phyloP scores from a whole-genome alignment of 2,888 invertebrate species.

The Cryptus armator region DNA sequence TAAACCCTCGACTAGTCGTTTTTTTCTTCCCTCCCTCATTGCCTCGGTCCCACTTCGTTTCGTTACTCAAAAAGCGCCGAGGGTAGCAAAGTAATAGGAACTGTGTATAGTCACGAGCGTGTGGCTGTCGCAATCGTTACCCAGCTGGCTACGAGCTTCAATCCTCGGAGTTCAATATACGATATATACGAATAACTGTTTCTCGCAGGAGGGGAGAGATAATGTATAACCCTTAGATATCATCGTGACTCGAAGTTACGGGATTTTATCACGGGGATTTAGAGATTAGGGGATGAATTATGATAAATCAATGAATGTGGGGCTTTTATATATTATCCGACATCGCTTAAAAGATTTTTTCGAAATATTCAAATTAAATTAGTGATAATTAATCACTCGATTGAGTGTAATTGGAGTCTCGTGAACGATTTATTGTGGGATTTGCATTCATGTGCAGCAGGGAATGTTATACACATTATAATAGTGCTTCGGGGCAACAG shows the following conservation, averaged over 20 bases:
- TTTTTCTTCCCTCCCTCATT: conserved; percentile 61
- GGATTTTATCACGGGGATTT: not conserved
- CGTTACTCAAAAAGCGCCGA: conserved; percentile 56
- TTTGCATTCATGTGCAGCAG: not conserved
- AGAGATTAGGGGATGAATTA: not conserved
- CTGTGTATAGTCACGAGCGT: conserved; percentile 6
- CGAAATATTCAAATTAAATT: not conserved
- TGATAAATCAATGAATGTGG: not conserved
- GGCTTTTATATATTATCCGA: not conserved
- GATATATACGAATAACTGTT: conserved; percentile 1
- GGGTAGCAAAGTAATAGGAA: conserved; percentile 36
- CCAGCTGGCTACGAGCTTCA: not conserved
- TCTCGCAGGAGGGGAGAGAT: conserved; percentile 4
- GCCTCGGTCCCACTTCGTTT: conserved; percentile 39
- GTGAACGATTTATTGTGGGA: not conserved
- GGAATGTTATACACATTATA: not conserved
- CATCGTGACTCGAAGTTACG: conserved; percentile 1
- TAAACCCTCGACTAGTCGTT: conserved; percentile 64
- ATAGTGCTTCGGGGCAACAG: not conserved
- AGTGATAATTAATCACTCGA: too few species aligned
- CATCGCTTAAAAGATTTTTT: not conserved
- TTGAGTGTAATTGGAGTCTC: not conserved
- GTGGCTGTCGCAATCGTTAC: not conserved
- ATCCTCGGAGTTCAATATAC: conserved; percentile 11
- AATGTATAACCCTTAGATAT: not conserved